Evolutionary conservation across 1,140 invertebrate species (phyloP), one percentile per base, ranked within the genome.

Genomic region (Pygmarrhopalites habei): DNA sequence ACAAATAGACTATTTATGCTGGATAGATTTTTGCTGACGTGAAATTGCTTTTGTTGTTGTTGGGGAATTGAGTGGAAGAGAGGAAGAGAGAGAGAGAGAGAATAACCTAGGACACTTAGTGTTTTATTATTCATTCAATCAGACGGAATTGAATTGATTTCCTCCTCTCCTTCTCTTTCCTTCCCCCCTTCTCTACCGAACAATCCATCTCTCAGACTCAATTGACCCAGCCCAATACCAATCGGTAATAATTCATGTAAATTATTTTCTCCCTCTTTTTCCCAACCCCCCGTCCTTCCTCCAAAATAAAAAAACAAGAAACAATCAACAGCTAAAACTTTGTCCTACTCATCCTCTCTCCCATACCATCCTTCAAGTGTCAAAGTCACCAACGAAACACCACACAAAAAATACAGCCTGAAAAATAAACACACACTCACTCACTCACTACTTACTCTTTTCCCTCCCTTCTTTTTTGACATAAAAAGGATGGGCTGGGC

Each of bases 101-200:
- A 25, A 53, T 14, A 30, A 25, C n/a, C 28, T 25, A 10, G 23
- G 5, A 25, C 25, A 28, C 51, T 53, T 19, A 25, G 10, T 53
- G 3, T 25, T 53, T 53, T 25, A 25, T 53, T 25, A 53, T 53
- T 53, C 51, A 53, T 53, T 53, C 51, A 53, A 53, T 53, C 51
- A 28, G 51, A 17, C 28, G 51, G 51, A 53, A 10, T 35, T 5
- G n/a, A 46, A 46, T 53, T 30, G 51, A 30, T 53, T 53, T 25
- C 21, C 51, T 53, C 26, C 21, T 46, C 19, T 46, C 21, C 35
- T 21, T 46, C 10, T 46, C 32, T 35, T 35, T 46, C 5, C 15
- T 15, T 30, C 21, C 10, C 15, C 19, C 51, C 51, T 28, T 26
- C 44, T 25, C 44, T 10, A 7, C 23, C 23, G 44, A 7, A n/a